phyloP scores from a whole-genome alignment of 1,140 invertebrate genomes.

The Brachionus rotundiformis region DNA sequence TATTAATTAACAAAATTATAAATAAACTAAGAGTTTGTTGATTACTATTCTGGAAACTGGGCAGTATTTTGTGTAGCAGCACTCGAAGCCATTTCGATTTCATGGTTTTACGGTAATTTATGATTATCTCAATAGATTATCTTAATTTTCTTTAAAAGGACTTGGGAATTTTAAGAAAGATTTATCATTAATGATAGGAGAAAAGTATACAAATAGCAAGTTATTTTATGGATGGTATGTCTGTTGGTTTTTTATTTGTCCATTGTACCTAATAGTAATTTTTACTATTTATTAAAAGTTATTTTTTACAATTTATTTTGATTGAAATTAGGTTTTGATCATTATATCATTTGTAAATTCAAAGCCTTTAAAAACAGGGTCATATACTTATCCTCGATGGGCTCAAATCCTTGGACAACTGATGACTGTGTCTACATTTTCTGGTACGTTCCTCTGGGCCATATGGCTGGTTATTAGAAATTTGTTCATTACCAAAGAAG shows the following conservation, averaged over 20 bases:
- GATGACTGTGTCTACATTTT: neutral
- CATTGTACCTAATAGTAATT: neutral
- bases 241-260: neutral
- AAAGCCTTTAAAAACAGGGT: neutral
- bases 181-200: slow-evolving; percentile 34
- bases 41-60: slow-evolving; percentile 48
- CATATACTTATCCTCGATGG: neutral
- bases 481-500: neutral
- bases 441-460: neutral
- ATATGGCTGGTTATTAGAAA: neutral
- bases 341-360: neutral
- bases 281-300: too few species aligned
- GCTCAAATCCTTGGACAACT: neutral
- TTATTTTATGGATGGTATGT: slow-evolving; percentile 2
- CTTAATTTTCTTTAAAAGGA: neutral
- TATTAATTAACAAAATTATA: neutral
- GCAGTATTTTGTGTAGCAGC: slow-evolving; percentile 17
- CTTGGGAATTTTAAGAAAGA: slow-evolving; percentile 38
- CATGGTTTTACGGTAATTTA: slow-evolving; percentile 49
- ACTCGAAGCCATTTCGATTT: slow-evolving; percentile 9
- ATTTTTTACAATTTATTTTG: too few species aligned
- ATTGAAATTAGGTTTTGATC: neutral
- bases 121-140: neutral
- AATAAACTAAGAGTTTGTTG: slow-evolving; percentile 39
- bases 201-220: neutral